Conservation (phyloP, 2,888 invertebrate species). For the Philereme vetulata region DNA sequence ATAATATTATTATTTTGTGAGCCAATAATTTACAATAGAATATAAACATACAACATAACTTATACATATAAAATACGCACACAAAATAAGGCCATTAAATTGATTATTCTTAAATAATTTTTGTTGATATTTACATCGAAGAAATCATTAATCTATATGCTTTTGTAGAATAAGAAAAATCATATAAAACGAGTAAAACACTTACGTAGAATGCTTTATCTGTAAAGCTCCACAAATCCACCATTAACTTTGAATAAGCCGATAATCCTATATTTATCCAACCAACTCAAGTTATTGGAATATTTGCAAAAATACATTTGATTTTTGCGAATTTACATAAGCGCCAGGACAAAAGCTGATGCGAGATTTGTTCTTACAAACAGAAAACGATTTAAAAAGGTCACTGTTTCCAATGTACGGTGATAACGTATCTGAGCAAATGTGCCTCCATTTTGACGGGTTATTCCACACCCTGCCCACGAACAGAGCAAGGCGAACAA, state of each 20-base stretch:
- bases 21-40: no score
- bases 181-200: no score
- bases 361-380: slow-evolving; percentile 36
- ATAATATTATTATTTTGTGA: no score
- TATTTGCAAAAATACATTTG: slow-evolving; percentile 35
- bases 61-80: no score
- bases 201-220: no score
- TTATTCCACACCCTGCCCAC: not conserved
- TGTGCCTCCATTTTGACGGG: slow-evolving; percentile 29
- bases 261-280: slow-evolving; percentile 26
- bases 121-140: no score
- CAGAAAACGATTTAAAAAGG: slow-evolving; percentile 38
- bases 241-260: slow-evolving; percentile 24
- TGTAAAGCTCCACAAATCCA: not conserved
- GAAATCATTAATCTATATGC: no score
- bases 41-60: no score
- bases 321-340: slow-evolving; percentile 30
- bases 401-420: slow-evolving; percentile 35
- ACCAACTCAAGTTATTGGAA: slow-evolving; percentile 21
- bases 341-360: slow-evolving; percentile 29
- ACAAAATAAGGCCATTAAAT: no score
- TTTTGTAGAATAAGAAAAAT: no score
- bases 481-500: not conserved
- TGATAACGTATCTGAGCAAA: slow-evolving; percentile 44
- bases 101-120: no score